phyloP scores from a whole-genome alignment of 2,113 vertebrate species.

The Paratilapia polleni region DNA sequence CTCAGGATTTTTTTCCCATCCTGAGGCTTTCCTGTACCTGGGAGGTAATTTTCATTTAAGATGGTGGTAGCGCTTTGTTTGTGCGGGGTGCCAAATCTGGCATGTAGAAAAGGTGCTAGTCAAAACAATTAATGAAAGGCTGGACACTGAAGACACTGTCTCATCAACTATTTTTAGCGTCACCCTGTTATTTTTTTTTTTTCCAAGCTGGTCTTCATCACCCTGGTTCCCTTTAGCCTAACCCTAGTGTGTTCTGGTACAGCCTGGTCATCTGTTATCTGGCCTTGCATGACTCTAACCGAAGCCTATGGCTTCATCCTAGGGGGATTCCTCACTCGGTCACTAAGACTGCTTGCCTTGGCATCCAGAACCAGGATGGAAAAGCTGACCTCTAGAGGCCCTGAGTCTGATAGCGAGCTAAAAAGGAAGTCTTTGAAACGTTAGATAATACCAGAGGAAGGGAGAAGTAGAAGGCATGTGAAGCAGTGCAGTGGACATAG shows the following conservation, averaged over 20 bases:
- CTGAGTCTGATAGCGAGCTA: slow-evolving; percentile 78
- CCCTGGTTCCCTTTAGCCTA: not conserved
- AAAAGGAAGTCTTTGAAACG: slow-evolving; percentile 82
- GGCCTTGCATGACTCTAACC: slow-evolving; percentile 56
- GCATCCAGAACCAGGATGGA: slow-evolving; percentile 67
- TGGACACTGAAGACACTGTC: slow-evolving; percentile 25
- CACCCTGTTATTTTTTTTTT: slow-evolving; percentile 14
- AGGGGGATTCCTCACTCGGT: slow-evolving; percentile 63
- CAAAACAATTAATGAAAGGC: slow-evolving; percentile 49
- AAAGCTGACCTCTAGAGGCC: slow-evolving; percentile 77
- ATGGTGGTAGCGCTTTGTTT: slow-evolving; percentile 38
- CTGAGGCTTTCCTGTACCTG: slow-evolving; percentile 63
- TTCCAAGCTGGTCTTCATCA: not conserved
- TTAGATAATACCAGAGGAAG: slow-evolving; percentile 77
- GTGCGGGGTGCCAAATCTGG: slow-evolving; percentile 52
- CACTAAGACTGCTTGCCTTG: slow-evolving; percentile 75
- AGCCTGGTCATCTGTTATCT: slow-evolving; percentile 53
- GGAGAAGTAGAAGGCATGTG: slow-evolving; percentile 58
- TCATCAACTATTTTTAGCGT: slow-evolving; percentile 30
- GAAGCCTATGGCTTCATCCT: slow-evolving; percentile 56
- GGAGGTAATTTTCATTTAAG: slow-evolving; percentile 65
- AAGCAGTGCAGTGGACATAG: slow-evolving; percentile 58
- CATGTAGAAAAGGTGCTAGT: slow-evolving; percentile 33
- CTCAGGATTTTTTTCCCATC: slow-evolving; percentile 69
- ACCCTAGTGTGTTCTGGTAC: slow-evolving; percentile 27